Conservation (phyloP, 1,140 invertebrate genomes). For the Druon quercuslanigerum region DNA sequence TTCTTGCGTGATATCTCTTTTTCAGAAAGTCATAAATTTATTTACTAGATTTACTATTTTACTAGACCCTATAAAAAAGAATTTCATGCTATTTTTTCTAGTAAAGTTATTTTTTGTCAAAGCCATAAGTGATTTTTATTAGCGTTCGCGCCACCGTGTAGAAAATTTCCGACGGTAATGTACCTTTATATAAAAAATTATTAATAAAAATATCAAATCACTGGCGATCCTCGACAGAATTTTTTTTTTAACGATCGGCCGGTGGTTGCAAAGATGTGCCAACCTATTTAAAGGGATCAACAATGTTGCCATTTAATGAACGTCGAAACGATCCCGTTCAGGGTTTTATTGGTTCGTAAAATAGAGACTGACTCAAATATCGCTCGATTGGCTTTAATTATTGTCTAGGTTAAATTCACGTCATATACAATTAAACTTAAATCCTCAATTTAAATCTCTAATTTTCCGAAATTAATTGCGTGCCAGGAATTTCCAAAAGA, state of each 20-base stretch:
- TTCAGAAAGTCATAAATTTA: too few relatives aligned
- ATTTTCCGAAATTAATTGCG: too few relatives aligned
- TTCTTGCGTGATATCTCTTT: too few relatives aligned
- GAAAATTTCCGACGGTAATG: too few relatives aligned
- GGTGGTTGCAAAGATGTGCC: not conserved
- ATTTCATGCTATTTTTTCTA: too few relatives aligned
- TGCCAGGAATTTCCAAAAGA: too few relatives aligned
- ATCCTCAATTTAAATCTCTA: not conserved
- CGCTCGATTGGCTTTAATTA: conserved; percentile 16
- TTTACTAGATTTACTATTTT: too few relatives aligned
- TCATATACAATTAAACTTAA: not conserved
- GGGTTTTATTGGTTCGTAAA: conserved; percentile 18
- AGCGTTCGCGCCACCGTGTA: too few relatives aligned
- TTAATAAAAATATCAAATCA: not conserved
- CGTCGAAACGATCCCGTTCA: conserved; percentile 12
- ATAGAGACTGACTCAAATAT: conserved; percentile 14
- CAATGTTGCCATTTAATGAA: not conserved
- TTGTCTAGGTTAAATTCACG: conserved; percentile 1
- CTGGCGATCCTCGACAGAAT: conserved; percentile 4
- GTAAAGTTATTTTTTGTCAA: too few relatives aligned
- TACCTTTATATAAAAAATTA: conserved; percentile 1
- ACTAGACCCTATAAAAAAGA: too few relatives aligned
- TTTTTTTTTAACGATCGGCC: not conserved
- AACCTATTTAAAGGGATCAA: conserved; percentile 2
- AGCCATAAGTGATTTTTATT: too few relatives aligned